Evolutionary conservation across 2,113 vertebrate species (phyloP).

Genomic region (Isurus oxyrinchus): DNA sequence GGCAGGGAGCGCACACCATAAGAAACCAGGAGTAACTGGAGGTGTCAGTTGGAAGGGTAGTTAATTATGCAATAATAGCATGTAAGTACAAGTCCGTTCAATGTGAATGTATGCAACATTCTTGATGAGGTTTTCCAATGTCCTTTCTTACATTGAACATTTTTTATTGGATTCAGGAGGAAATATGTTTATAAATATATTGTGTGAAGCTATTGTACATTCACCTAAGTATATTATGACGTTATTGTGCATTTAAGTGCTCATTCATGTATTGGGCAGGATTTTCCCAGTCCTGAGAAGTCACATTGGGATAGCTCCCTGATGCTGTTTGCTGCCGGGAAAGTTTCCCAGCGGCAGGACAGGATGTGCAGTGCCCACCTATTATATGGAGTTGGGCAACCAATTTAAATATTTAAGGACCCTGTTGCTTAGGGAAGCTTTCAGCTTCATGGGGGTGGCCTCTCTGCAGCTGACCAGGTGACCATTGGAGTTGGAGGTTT

Average conservation of each 20-base stretch:
- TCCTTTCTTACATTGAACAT: not conserved
- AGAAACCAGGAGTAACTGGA: not conserved
- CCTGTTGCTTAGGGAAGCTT: too few relatives aligned
- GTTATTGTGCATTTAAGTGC: not conserved
- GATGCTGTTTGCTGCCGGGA: too few relatives aligned
- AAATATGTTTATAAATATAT: not conserved
- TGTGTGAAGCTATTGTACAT: not conserved
- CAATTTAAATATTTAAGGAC: not conserved
- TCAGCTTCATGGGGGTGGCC: too few relatives aligned
- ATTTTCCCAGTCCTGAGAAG: not conserved
- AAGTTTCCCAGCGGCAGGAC: not conserved
- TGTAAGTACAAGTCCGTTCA: not conserved
- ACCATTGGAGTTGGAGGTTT: not conserved
- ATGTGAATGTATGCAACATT: not conserved
- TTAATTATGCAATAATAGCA: not conserved
- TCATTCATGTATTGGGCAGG: not conserved
- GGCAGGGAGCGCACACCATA: not conserved
- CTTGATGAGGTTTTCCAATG: not conserved
- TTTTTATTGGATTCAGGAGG: not conserved
- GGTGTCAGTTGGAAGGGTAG: not conserved
- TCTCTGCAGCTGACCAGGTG: not conserved
- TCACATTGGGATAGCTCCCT: not conserved
- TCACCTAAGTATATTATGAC: not conserved
- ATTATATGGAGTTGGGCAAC: not conserved
- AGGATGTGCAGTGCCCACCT: not conserved